phyloP scores from a whole-genome alignment of 2,888 invertebrate genomes.

The Alloplasta piceator region DNA sequence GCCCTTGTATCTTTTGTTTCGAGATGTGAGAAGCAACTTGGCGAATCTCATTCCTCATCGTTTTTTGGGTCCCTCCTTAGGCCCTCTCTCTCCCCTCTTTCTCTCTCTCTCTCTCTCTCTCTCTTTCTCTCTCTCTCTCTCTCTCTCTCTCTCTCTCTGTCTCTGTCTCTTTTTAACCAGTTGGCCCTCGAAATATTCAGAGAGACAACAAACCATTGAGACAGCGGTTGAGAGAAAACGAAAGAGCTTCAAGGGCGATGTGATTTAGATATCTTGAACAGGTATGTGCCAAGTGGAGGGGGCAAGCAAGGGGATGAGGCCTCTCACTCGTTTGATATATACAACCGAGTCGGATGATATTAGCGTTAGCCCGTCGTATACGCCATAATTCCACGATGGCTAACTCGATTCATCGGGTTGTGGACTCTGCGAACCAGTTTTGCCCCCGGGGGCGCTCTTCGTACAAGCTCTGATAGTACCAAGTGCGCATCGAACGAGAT shows the following conservation, averaged over 20 bases:
- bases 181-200: conserved; percentile 62
- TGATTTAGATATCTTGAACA: conserved; percentile 64
- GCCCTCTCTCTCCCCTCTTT: conserved; percentile 16
- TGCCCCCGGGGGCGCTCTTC: conserved; percentile 47
- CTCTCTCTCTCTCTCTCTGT: too few relatives aligned
- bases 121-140: too few relatives aligned
- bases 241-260: conserved; percentile 63
- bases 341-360: conserved; percentile 49
- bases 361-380: conserved; percentile 48
- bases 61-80: conserved; percentile 29
- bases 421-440: conserved; percentile 60
- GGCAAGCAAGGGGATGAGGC: background rate
- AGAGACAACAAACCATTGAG: conserved; percentile 41
- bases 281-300: conserved; percentile 50
- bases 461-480: conserved; percentile 24
- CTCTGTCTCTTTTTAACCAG: conserved; percentile 9
- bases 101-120: too few relatives aligned
- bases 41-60: conserved; percentile 29
- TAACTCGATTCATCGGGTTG: conserved; percentile 49
- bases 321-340: conserved; percentile 21
- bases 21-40: conserved; percentile 42
- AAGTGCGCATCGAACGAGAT: conserved; percentile 24
- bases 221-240: conserved; percentile 30
- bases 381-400: conserved; percentile 45
- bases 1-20: conserved; percentile 36